Base-by-base conservation (phyloP, 2,888 invertebrate genomes). In the Linnaemya vulpina region DNA sequence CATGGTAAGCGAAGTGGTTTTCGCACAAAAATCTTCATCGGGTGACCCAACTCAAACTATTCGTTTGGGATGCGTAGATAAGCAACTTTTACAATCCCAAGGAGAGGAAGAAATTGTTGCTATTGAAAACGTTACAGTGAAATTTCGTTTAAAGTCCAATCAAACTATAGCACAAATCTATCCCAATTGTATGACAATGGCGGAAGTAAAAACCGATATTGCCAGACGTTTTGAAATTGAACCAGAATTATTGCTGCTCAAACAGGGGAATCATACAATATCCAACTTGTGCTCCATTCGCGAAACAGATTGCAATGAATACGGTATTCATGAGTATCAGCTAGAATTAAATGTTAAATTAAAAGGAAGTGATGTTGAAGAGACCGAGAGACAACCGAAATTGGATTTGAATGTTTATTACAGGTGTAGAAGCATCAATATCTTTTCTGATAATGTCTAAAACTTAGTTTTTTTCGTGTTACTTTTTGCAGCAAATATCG, bases 191-290 rank as follows among this genome's bases (percentile, higher is more conserved):
- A 93, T 94, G 90, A 94, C 93, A 82, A 91, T 95, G 65, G 93
- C 92, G 73, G 94, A 94, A 88, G 93, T 95, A 55, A 95, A 95
- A 89, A 93, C 93, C 87, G 94, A 94, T 87, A 92, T 95, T 55
- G 93, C 93, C 1, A 93, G 93, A 1, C 92, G 95, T 55, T 95
- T 95, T 88, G 93, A 93, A 89, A 92, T 94, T 1, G 93, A 94
- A 17, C 92, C 93, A 0, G 92, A 93, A 15, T 91, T 93, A 55
- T 90, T 95, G 53, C 90, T 93, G 0, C 87, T 95, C 3, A 90
- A 93, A 60, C 93, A 94, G 90, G 91, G 91, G 63, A 93, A 93
- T 4, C 90, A 89, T 13, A 90, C 92, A 35, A 78, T 92, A 0
- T 87, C 91, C 7, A 87, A 91, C 71, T 89, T 90, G 9, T 80